phyloP scores from a whole-genome alignment of 2,888 invertebrate genomes.

The Labia minor region DNA sequence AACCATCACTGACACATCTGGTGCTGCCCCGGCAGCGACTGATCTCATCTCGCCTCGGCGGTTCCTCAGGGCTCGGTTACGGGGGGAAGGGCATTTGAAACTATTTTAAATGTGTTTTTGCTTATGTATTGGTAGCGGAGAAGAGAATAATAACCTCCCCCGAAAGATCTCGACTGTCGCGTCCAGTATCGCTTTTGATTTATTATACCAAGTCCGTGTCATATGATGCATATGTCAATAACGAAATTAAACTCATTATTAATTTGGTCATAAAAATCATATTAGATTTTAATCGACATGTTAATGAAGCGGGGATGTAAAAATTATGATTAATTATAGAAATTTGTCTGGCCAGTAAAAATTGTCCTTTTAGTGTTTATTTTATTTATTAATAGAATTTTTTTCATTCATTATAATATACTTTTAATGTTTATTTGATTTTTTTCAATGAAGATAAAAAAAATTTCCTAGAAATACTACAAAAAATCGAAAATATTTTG shows the following conservation, averaged over 20 bases:
- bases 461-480: too few relatives aligned
- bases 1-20: neutral
- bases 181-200: neutral
- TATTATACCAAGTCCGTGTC: conserved; percentile 3
- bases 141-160: conserved; percentile 1
- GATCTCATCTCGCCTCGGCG: neutral
- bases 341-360: too few relatives aligned
- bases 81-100: neutral
- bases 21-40: neutral
- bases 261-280: neutral
- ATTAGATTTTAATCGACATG: conserved; percentile 1
- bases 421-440: too few relatives aligned
- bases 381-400: too few relatives aligned
- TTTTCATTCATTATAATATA: too few relatives aligned
- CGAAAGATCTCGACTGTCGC: conserved; percentile 3
- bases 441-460: too few relatives aligned
- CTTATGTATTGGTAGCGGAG: neutral
- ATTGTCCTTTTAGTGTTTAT: too few relatives aligned
- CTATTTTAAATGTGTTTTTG: neutral
- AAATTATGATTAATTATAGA: neutral
- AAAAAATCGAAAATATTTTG: too few relatives aligned
- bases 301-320: neutral
- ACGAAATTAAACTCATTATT: conserved; percentile 4
- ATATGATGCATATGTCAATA: neutral
- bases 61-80: neutral